Evolutionary conservation across 2,797 vertebrate species (phyloP).

Genomic region (Tragopan temminckii): DNA sequence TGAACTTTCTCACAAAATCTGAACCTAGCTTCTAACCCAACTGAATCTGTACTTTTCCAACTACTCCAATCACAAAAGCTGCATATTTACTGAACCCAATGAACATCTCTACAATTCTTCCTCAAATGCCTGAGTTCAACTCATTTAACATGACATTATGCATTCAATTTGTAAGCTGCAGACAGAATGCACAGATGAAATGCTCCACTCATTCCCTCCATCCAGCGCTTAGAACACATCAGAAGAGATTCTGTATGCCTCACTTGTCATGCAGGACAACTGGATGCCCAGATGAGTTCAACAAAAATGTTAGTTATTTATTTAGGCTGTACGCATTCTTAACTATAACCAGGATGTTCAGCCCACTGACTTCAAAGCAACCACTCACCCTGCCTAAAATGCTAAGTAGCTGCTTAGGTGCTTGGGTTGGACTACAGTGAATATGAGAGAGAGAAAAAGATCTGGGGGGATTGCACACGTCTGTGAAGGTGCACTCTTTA

Average conservation of each 20-base stretch:
- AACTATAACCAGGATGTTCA: constrained; percentile 70
- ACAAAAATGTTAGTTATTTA: constrained; percentile 65
- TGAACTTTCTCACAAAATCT: neutral
- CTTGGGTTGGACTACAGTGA: constrained; percentile 33
- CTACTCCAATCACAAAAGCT: neutral
- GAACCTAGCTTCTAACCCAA: neutral
- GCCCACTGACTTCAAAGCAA: constrained; percentile 63
- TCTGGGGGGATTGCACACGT: neutral
- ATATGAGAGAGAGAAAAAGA: constrained; percentile 1
- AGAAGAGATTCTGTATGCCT: constrained; percentile 49
- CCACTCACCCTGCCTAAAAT: constrained; percentile 47
- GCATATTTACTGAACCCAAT: neutral
- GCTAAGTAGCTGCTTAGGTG: constrained; percentile 54
- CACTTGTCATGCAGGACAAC: constrained; percentile 62
- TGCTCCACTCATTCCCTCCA: neutral
- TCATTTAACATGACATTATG: neutral
- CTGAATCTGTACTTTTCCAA: neutral
- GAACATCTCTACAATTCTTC: neutral
- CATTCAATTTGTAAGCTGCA: neutral
- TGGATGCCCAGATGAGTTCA: constrained; percentile 63
- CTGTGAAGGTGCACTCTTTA: constrained; percentile 15
- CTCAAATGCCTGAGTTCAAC: neutral
- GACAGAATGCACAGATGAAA: neutral
- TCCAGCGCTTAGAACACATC: neutral
- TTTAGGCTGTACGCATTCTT: constrained; percentile 67